Conservation (phyloP, 2,113 vertebrate genomes). For the Sarotherodon lohbergeri region DNA sequence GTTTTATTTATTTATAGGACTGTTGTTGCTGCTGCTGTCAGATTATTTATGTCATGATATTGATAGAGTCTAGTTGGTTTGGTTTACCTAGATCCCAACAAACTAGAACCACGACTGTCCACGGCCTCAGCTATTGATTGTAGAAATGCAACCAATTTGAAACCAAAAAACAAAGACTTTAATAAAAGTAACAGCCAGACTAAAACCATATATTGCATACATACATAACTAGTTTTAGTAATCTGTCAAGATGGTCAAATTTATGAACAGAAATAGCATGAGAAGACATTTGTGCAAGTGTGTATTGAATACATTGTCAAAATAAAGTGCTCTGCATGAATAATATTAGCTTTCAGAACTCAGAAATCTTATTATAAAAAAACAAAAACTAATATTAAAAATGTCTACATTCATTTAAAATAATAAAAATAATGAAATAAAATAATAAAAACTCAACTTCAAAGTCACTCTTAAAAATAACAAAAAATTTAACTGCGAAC, state of each 20-base stretch:
- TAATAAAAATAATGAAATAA: background rate
- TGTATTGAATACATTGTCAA: background rate
- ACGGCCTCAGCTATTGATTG: background rate
- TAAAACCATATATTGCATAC: background rate
- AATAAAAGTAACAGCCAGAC: background rate
- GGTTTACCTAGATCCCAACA: background rate
- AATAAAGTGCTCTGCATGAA: background rate
- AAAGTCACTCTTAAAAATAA: background rate
- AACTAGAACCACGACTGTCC: accelerated
- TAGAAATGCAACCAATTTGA: background rate
- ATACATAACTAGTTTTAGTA: background rate
- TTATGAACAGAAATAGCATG: background rate
- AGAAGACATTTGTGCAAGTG: background rate
- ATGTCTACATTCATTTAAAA: accelerated
- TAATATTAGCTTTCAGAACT: background rate
- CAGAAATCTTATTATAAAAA: background rate
- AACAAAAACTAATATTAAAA: background rate
- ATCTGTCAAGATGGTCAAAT: background rate
- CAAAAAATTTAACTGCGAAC: accelerated
- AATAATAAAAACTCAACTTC: background rate
- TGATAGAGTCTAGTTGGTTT: background rate
- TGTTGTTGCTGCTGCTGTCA: background rate
- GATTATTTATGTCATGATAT: accelerated
- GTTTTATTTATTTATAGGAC: background rate
- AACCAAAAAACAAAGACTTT: accelerated